Evolutionary conservation across 2,888 invertebrate species (phyloP).

Genomic region (Dioctria rufipes): DNA sequence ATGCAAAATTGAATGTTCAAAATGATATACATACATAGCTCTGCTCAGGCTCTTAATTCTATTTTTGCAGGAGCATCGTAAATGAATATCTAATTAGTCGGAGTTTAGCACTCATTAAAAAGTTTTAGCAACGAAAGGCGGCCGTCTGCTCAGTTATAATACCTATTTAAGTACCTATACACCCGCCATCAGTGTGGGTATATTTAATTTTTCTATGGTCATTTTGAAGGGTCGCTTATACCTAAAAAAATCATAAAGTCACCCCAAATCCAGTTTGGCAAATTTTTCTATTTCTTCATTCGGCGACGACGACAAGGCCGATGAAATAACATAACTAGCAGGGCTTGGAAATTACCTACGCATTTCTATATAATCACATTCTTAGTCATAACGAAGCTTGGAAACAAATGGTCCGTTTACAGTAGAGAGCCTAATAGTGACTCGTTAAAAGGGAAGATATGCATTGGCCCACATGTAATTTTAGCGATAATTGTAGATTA

Average conservation of each 20-base stretch:
- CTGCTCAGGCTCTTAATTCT: neutral
- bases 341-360: neutral
- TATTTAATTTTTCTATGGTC: neutral
- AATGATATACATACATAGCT: neutral
- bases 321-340: neutral
- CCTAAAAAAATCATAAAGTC: neutral
- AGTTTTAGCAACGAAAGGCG: constrained; percentile 34
- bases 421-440: neutral
- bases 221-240: neutral
- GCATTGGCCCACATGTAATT: constrained; percentile 40
- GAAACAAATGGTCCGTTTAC: neutral
- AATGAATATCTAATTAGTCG: constrained; percentile 32
- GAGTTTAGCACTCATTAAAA: constrained; percentile 40
- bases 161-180: neutral
- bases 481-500: constrained; percentile 42
- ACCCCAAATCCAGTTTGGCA: neutral
- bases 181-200: neutral
- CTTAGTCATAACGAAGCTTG: neutral
- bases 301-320: neutral
- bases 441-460: neutral
- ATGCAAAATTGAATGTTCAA: constrained; percentile 46
- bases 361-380: neutral
- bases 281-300: neutral
- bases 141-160: neutral
- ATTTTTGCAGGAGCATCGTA: constrained; percentile 20